Conservation (phyloP, 1,140 invertebrate species). For the Mercenaria mercenaria region DNA sequence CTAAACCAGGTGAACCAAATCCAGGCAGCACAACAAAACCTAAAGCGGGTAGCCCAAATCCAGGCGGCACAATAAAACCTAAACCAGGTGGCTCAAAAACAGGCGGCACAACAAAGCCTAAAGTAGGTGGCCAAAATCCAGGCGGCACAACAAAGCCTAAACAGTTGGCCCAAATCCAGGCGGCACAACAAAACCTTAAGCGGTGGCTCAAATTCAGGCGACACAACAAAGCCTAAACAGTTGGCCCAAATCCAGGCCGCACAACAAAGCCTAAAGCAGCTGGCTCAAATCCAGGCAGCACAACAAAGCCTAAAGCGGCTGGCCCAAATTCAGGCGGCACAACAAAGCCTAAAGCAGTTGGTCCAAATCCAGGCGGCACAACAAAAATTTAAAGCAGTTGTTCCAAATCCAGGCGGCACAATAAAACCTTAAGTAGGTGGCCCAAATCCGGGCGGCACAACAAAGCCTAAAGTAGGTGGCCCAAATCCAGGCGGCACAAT, state of each 20-base stretch:
- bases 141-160: slow-evolving; percentile 38
- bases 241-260: slow-evolving; percentile 27
- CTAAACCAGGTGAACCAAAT: slow-evolving; percentile 40
- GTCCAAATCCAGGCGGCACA: slow-evolving; percentile 39
- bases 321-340: slow-evolving; percentile 41
- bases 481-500: slow-evolving; percentile 49
- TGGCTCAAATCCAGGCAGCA: neutral
- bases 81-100: neutral
- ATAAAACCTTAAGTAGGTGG: no score
- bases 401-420: no score
- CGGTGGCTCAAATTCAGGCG: slow-evolving; percentile 29
- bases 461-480: neutral
- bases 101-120: slow-evolving; percentile 25
- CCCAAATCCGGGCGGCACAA: slow-evolving; percentile 4
- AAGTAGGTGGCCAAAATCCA: slow-evolving; percentile 14
- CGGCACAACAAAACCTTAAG: slow-evolving; percentile 29
- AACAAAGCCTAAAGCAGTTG: slow-evolving; percentile 35
- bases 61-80: neutral
- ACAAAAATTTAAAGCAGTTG: no score
- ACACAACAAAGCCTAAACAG: slow-evolving; percentile 46
- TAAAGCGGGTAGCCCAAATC: slow-evolving; percentile 12
- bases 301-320: neutral
- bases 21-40: no score
- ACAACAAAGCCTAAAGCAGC: slow-evolving; percentile 43
- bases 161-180: slow-evolving; percentile 18